A percentile compares a stretch with the other conserved stretches of the same genome.
Evolutionary conservation across 2,888 invertebrate genomes (phyloP).

Genomic region (Microplitis manilae): DNA sequence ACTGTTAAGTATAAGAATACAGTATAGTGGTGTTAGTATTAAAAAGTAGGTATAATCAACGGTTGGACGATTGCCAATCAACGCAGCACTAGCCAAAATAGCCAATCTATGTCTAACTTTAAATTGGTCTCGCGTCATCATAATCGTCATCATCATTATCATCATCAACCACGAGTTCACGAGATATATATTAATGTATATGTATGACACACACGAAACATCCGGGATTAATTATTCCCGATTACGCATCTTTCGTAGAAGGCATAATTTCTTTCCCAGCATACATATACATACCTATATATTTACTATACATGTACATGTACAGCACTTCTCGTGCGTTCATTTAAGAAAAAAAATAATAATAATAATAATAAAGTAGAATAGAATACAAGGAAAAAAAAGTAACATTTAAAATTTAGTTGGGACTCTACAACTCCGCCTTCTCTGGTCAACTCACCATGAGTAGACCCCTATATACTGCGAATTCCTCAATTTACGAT

Average conservation of each 20-base stretch:
- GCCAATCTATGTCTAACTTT: slow-evolving; percentile 7
- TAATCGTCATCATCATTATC: background rate
- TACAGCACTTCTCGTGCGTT: background rate
- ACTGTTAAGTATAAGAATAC: background rate
- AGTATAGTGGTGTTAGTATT: background rate
- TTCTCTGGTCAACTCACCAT: slow-evolving; percentile 13
- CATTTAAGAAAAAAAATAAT: background rate
- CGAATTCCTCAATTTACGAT: slow-evolving; percentile 41
- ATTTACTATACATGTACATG: background rate
- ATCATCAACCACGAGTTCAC: slow-evolving; percentile 2
- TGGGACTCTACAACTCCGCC: slow-evolving; percentile 18
- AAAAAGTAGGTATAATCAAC: slow-evolving; percentile 14
- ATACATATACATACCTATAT: background rate
- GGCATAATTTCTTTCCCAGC: slow-evolving; percentile 7
- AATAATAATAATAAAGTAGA: slow-evolving; percentile 9
- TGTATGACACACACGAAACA: slow-evolving; percentile 25
- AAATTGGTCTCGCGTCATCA: slow-evolving; percentile 25
- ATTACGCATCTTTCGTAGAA: slow-evolving; percentile 31
- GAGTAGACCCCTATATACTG: slow-evolving; percentile 26
- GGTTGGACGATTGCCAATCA: slow-evolving; percentile 19
- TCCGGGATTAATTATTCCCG: slow-evolving; percentile 30
- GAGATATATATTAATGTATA: background rate
- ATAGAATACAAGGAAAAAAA: slow-evolving; percentile 16
- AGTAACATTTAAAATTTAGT: slow-evolving; percentile 9
- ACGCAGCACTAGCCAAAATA: background rate